Percentiles rank a stretch among this genome's conserved stretches.
phyloP scores from a whole-genome alignment of 2,113 vertebrate genomes.

The Heptranchias perlo region DNA sequence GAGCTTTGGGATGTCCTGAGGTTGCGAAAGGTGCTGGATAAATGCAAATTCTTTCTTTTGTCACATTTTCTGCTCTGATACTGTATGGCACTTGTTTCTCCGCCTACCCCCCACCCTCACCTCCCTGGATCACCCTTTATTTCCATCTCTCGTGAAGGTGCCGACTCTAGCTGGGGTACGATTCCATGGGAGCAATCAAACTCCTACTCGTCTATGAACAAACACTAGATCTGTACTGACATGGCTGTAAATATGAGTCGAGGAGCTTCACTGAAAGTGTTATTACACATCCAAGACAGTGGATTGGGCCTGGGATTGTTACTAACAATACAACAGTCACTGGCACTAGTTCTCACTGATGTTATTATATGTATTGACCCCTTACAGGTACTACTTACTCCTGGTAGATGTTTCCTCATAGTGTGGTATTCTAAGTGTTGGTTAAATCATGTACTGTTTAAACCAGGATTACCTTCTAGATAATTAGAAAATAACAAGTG shows the following conservation, averaged over 20 bases:
- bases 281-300: background rate
- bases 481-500: background rate
- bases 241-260: background rate
- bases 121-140: background rate
- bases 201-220: background rate
- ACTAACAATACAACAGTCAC: background rate
- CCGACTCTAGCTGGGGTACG: background rate
- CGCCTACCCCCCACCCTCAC: no score
- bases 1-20: background rate
- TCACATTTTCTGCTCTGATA: background rate
- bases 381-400: background rate
- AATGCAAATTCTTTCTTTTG: background rate
- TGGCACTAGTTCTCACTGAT: background rate
- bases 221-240: background rate
- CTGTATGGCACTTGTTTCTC: background rate
- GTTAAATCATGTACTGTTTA: background rate
- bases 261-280: background rate
- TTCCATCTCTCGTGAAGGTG: background rate
- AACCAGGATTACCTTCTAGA: background rate
- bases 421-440: background rate
- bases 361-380: background rate
- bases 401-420: background rate
- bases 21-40: background rate
- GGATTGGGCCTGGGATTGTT: background rate
- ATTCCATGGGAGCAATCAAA: background rate